These are phyloP conservation scores for Nomada hirtipes DNA, from an alignment of 2,888 invertebrate species.

Conservation along the genomic window DNA sequence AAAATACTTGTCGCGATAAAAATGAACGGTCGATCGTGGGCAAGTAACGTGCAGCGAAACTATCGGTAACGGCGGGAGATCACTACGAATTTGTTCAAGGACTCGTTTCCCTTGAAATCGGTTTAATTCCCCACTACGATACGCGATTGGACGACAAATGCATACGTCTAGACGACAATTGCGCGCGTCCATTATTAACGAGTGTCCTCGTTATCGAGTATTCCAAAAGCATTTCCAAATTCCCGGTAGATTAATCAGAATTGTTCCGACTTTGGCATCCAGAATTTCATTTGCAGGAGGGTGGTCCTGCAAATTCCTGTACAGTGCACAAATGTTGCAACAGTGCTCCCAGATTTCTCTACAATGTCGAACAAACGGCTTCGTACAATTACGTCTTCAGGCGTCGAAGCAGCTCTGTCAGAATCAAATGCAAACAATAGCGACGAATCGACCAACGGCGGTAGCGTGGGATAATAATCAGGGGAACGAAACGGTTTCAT, in stretches of 20 bases:
- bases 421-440: conserved; percentile 9
- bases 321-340: too few relatives aligned
- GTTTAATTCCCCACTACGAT: too few relatives aligned
- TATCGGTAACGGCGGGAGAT: too few relatives aligned
- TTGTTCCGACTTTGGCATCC: too few relatives aligned
- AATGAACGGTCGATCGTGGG: conserved; percentile 47
- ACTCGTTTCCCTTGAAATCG: not conserved
- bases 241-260: conserved; percentile 30
- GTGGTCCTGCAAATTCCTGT: too few relatives aligned
- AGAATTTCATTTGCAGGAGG: too few relatives aligned
- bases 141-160: too few relatives aligned
- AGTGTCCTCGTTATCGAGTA: too few relatives aligned
- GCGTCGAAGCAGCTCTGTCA: not conserved
- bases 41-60: conserved; percentile 46
- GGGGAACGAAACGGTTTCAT: conserved; percentile 27
- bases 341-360: too few relatives aligned
- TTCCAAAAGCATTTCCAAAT: conserved; percentile 40
- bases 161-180: too few relatives aligned
- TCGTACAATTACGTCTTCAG: not conserved
- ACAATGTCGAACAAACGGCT: not conserved
- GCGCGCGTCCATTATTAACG: too few relatives aligned
- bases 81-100: too few relatives aligned
- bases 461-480: conserved; percentile 37
- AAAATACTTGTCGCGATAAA: conserved; percentile 40
- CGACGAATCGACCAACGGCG: not conserved